Evolutionary conservation across 1,140 invertebrate species (phyloP).

Genomic region (Drosophila lowei): DNA sequence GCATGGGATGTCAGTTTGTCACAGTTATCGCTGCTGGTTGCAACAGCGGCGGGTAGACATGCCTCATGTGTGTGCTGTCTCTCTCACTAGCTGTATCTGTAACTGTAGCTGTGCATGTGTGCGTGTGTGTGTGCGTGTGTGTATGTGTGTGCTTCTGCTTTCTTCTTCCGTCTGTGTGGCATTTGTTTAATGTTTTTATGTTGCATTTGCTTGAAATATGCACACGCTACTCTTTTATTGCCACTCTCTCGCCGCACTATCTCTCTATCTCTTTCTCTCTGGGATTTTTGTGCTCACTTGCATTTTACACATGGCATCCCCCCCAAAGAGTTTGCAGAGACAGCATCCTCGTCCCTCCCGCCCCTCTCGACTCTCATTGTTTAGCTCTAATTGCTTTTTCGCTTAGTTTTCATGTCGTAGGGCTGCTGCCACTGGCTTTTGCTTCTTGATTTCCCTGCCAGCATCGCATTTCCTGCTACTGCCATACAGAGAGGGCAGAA

Average conservation of each 20-base stretch:
- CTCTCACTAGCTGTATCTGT: not conserved
- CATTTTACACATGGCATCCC: constrained; percentile 68
- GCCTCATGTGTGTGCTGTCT: constrained; percentile 33
- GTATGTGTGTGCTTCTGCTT: constrained; percentile 7
- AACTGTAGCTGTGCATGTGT: constrained; percentile 4
- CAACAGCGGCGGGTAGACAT: constrained; percentile 20
- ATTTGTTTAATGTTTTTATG: constrained; percentile 78
- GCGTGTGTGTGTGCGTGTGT: not conserved
- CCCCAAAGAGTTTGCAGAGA: constrained; percentile 61
- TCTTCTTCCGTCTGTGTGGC: constrained; percentile 48
- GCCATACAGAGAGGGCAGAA: constrained; percentile 1
- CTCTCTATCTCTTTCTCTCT: constrained; percentile 13
- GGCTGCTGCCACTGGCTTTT: constrained; percentile 34
- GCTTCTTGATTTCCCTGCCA: constrained; percentile 59
- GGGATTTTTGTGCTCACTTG: constrained; percentile 63
- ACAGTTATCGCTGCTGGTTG: constrained; percentile 58
- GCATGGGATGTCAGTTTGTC: constrained; percentile 57
- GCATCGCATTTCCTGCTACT: constrained; percentile 53
- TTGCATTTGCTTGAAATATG: constrained; percentile 74
- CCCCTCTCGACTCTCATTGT: constrained; percentile 37
- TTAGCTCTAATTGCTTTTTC: constrained; percentile 74
- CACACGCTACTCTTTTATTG: constrained; percentile 71
- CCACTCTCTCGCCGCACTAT: constrained; percentile 22
- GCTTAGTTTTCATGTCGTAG: constrained; percentile 68
- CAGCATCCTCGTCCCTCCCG: constrained; percentile 26